These are phyloP conservation scores for Mya arenaria DNA, from an alignment of 1,140 invertebrate genomes.

Conservation along the genomic window DNA sequence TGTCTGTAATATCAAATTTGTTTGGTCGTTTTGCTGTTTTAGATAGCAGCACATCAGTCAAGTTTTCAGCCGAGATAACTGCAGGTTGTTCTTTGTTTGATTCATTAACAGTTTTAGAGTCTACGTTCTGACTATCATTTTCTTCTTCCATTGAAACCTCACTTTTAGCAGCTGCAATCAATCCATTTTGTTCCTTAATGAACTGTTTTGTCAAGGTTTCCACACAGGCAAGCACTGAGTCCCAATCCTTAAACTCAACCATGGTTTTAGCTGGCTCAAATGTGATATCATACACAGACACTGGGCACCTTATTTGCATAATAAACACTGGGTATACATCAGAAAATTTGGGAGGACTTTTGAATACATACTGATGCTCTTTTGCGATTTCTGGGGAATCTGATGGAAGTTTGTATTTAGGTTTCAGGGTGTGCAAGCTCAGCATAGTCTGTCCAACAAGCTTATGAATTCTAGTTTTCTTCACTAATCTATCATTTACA, in stretches of 20 bases:
- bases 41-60: no score
- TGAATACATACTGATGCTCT: conserved; percentile 57
- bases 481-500: conserved; percentile 85
- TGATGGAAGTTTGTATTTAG: conserved; percentile 1
- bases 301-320: conserved; percentile 84
- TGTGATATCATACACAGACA: conserved; percentile 83
- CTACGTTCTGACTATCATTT: not conserved
- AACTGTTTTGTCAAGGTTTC: conserved; percentile 82
- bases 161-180: no score
- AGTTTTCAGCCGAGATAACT: no score
- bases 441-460: conserved; percentile 81
- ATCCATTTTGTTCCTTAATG: conserved; percentile 69
- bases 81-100: not conserved
- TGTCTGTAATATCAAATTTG: no score
- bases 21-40: no score
- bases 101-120: not conserved
- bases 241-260: conserved; percentile 85
- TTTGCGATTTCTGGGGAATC: conserved; percentile 4
- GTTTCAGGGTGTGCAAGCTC: conserved; percentile 22
- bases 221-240: conserved; percentile 82
- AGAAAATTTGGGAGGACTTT: conserved; percentile 74
- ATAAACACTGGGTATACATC: conserved; percentile 83
- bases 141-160: not conserved
- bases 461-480: conserved; percentile 83
- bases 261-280: conserved; percentile 82